Evolutionary conservation across 2,113 vertebrate species (phyloP).

Genomic region (Labrus mixtus): DNA sequence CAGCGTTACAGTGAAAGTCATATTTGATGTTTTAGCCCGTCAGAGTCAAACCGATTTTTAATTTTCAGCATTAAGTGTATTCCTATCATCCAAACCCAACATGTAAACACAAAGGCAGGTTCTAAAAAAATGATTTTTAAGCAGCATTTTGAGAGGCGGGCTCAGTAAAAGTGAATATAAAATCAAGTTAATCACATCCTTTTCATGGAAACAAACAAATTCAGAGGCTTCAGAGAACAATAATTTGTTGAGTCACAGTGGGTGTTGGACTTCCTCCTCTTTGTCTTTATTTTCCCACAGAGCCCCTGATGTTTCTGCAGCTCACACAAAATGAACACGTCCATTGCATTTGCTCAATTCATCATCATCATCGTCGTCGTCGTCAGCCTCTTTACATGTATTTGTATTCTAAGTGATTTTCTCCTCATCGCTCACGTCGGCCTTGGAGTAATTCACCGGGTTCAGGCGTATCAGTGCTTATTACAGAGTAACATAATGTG

Average conservation of each 20-base stretch:
- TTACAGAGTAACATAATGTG: conserved; percentile 28
- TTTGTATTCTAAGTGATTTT: conserved; percentile 42
- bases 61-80: not conserved
- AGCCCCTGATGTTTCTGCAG: not conserved
- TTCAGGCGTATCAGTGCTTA: conserved; percentile 39
- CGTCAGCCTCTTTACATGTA: conserved; percentile 18
- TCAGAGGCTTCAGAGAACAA: not conserved
- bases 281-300: not conserved
- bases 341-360: conserved; percentile 17
- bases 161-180: not conserved
- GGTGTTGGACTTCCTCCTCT: not conserved
- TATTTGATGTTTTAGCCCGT: not conserved
- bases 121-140: not conserved
- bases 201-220: not conserved
- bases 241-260: conserved; percentile 1
- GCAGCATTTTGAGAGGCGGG: not conserved
- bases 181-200: not conserved
- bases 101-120: too few relatives aligned
- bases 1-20: not conserved
- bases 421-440: conserved; percentile 2
- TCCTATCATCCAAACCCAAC: not conserved
- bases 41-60: not conserved
- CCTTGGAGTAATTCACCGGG: conserved; percentile 26
- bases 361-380: not conserved
- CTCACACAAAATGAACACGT: conserved; percentile 15